Base-by-base conservation (phyloP, 2,888 invertebrate species). In the Epirrita christyi region DNA sequence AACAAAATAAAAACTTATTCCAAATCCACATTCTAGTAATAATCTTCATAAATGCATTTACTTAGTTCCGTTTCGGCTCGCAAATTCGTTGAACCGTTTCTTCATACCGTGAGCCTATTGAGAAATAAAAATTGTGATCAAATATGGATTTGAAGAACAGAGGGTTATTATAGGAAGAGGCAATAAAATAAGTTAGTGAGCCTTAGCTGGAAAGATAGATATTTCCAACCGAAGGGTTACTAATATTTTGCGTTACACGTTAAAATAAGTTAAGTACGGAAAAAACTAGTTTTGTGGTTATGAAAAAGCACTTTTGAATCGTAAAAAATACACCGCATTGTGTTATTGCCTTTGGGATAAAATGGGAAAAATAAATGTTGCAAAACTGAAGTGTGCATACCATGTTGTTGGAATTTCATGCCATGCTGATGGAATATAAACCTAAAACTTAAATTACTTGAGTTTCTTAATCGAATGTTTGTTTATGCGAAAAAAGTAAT, bases 51-150 rank as follows among this genome's bases (percentile, higher is more conserved):
- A 88, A 88, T 88, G 85, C 85, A 86, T 73, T 71, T 72, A 49
- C 8, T 36, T 49, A 78, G 73, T 77, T 78, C 76, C 66, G 71
- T 75, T 59, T 75, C 71, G 68, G 75, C 73, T 70, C 80, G 70
- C 73, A 71, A 71, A 71, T 74, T 72, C 74, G 78, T 67, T 72
- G 70, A 72, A 71, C 74, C 80, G 81, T 75, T 63, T 83, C 89
- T 87, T 92, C 91, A 92, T 66, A 92, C 88, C 61, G 91, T 92
- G 80, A 92, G 91, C 90, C 91, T 92, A 88, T 75, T 86, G 83
- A 79, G 62, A 78, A 85, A 86, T 73, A 83, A 82, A 88, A 88
- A 81, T 70, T 59, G 63, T 70, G 72, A 81, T 89, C 80, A 88
- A 87, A 88, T 82, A 88, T 88, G 85, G 87, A 88, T 88, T 88